Base-by-base conservation (phyloP, 2,113 vertebrate species). In the Clarias macrocephalus region DNA sequence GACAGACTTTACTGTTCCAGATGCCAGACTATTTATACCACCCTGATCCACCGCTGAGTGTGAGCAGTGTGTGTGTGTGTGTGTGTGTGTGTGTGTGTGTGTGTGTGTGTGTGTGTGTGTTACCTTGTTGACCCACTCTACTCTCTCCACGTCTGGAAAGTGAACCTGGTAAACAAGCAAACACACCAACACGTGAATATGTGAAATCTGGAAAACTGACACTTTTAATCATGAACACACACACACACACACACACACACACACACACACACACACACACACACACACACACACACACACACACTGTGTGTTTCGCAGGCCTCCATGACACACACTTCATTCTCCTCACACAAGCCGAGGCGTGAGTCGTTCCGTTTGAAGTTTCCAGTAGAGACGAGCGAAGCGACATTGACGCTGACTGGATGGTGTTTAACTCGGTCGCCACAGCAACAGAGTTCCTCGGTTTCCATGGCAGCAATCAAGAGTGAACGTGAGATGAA, bases 41-140 rank as follows among this genome's bases (percentile, higher is more conserved):
- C 2, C 7, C 10, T 48, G 56, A 60, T 42, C 48, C 63, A 54
- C 63, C 10, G 37, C 13, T 21, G 42, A 57, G 65, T n/a, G 56
- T 73, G 65, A 12, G 3, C 9, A 15, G 59, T n/a, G 80, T 65
- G 23, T 59, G 30, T 37, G 68, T 57, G 65, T 57, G n/a, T 63
- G 33, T 63, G 33, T 42, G 18, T 37, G 80, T 60, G 82, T 56
- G 65, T 28, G 42, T 52, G 65, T 54, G 65, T 70, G 84, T 54
- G 59, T 52, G 85, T 56, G 76, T 80, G 63, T 79, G 48, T 66
- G 28, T 66, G 79, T 8, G 3, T 80, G 1, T 80, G 75, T 95
- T 97, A 99, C 98, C 97, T 99, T 99, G 95, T 99, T 99, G 85
- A 99, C 92, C 98, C 98, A 99, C 94, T 99, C 98, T 91, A 97